Base-by-base conservation (phyloP, 2,113 vertebrate species). In the Chloroceryle aenea region DNA sequence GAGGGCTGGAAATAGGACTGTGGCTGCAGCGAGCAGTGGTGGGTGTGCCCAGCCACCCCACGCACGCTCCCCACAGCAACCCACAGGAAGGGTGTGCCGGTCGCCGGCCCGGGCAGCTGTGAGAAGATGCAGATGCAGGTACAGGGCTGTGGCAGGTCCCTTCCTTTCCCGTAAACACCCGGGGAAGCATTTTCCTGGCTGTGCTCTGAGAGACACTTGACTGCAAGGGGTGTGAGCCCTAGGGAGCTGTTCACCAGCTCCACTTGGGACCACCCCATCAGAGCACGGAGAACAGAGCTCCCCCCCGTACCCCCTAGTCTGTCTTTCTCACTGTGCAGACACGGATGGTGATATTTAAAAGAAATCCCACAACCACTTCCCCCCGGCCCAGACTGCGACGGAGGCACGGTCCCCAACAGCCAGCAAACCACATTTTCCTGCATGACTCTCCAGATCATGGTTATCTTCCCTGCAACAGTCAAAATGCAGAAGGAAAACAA, bases 191-290 rank as follows among this genome's bases (percentile, higher is more conserved):
- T 34, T 23, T 34, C 73, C 67, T 2, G 0, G 36, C 50, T 20
- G 26, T 1, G 0, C n/a, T 10, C 36, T 9, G 0, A 43, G 45
- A 4, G 12, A 47, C 2, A 2, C 11, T 7, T 0, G 0, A 5
- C 52, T 12, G 25, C 12, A 1, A 21, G 43, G n/a, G n/a, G 34
- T 2, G 13, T 7, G 29, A 5, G 10, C 50, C 48, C 25, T 29
- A 25, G 14, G 15, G 19, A 30, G 4, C 1, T 4, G 7, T 0
- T 36, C 64, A 2, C 34, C 3, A 3, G 22, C 4, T 22, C 52
- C 23, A 1, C 29, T 1, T 1, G 32, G 48, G 34, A 77, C 27
- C 27, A 26, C 1, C 42, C 14, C 59, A 17, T 32, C 18, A 34
- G n/a, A 18, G 20, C 12, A 0, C 12, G 5, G 40, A 25, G 30